Percentiles rank a stretch among this genome's conserved stretches.
Conservation (phyloP, 2,113 vertebrate species). For the Poecile atricapillus region DNA sequence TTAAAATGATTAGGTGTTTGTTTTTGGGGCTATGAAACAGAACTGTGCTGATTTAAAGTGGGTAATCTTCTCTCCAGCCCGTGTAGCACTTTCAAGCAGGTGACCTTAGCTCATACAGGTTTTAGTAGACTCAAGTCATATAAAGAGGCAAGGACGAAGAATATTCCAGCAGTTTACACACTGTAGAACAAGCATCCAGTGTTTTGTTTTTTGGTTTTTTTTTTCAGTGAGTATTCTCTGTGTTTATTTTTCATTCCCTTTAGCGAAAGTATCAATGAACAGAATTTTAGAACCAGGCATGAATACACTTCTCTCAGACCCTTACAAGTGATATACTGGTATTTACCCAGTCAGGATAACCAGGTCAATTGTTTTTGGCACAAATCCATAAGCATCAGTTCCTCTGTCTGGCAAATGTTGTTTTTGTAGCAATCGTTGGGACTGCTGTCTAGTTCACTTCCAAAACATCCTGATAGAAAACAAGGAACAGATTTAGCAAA, state of each 20-base stretch:
- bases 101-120: neutral
- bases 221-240: neutral
- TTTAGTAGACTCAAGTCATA: neutral
- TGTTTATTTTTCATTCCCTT: slow-evolving; percentile 14
- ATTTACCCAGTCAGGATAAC: slow-evolving; percentile 22
- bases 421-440: neutral
- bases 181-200: neutral
- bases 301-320: neutral
- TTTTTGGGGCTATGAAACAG: neutral
- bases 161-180: neutral
- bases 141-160: neutral
- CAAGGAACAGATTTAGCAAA: slow-evolving; percentile 46
- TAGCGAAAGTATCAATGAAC: slow-evolving; percentile 23
- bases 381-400: slow-evolving; percentile 34
- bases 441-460: slow-evolving; percentile 40
- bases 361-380: slow-evolving; percentile 50
- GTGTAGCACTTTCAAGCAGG: neutral
- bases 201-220: neutral
- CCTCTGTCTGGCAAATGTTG: slow-evolving; percentile 31
- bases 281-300: slow-evolving; percentile 26
- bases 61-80: neutral
- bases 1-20: neutral
- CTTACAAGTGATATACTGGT: neutral
- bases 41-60: neutral
- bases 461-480: slow-evolving; percentile 39